Percentiles rank a stretch among this genome's conserved stretches.
Evolutionary conservation across 2,888 invertebrate genomes (phyloP).

Genomic region (Torymus tubicola): DNA sequence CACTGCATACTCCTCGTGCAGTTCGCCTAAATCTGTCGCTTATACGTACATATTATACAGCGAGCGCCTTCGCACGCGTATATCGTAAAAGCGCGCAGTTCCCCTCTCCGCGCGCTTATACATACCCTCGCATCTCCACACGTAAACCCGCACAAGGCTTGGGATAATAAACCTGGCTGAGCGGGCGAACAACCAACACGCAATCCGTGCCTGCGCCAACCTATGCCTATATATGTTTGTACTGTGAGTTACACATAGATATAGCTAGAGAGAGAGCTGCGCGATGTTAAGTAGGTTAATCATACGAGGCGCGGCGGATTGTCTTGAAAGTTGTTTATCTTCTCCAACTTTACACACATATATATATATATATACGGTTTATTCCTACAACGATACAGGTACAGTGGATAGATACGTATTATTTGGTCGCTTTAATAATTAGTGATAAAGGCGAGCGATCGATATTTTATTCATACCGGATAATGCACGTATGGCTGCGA

Average conservation of each 20-base stretch:
- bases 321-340: slow-evolving; percentile 34
- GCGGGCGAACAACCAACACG: not conserved
- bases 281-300: slow-evolving; percentile 53
- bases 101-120: not conserved
- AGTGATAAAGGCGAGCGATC: too few species aligned
- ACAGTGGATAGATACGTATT: too few species aligned
- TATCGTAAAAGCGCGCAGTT: slow-evolving; percentile 44
- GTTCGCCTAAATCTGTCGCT: not conserved
- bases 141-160: too few species aligned
- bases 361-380: too few species aligned
- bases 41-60: not conserved
- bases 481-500: too few species aligned
- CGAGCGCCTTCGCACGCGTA: not conserved
- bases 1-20: too few species aligned
- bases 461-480: too few species aligned
- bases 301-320: slow-evolving; percentile 39
- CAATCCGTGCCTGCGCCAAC: not conserved
- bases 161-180: slow-evolving; percentile 25
- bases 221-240: slow-evolving; percentile 11
- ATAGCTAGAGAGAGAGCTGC: not conserved
- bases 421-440: too few species aligned
- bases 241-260: not conserved
- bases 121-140: too few species aligned
- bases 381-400: too few species aligned
- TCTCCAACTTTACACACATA: slow-evolving; percentile 48